Base-by-base conservation (phyloP, 2,113 vertebrate species). In the Patagioenas fasciata region DNA sequence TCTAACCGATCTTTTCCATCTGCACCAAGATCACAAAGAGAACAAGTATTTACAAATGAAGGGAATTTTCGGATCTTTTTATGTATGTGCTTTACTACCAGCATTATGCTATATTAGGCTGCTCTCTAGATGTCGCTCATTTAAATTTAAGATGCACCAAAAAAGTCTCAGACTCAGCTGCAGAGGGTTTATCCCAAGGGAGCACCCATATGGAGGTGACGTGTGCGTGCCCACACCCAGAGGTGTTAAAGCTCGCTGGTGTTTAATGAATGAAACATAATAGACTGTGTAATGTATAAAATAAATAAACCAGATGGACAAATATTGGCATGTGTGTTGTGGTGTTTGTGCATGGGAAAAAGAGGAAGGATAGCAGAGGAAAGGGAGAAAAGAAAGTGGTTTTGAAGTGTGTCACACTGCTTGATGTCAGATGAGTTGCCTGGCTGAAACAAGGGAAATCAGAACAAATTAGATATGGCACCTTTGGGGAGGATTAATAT, bases 1-100 rank as follows among this genome's bases (percentile, higher is more conserved):
- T 36, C 74, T 61, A 85, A 89, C 28, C n/a, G 56, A 62, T 57
- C 87, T 88, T 71, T 93, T 91, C 78, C 74, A 93, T 48, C 74
- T 96, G 81, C 58, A 42, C 16, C 6, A 19, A 92, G 91, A 92
- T 91, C 84, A 91, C 69, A 81, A 95, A 80, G 69, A 84, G 70
- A 94, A 77, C 66, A 95, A 73, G 48, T 69, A 87, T 70, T 85
- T 96, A 87, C 80, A 95, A 92, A 93, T 78, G 93, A 79, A 70
- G 4, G 20, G 81, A 92, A 89, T 96, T 93, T 93, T 70, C 58
- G 51, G 5, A 4, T 75, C 67, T 83, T 95, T 91, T 85, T 10
- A 93, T 80, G 54, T 66, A 47, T 54, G 69, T 0, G 1, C 42
- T 78, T 71, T 82, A 69, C 42, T 88, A 71, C 28, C 78, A 85